A percentile compares a stretch with the other conserved stretches of the same genome.
Conservation (phyloP, 2,797 vertebrate genomes). For the Gymnocypris eckloni region DNA sequence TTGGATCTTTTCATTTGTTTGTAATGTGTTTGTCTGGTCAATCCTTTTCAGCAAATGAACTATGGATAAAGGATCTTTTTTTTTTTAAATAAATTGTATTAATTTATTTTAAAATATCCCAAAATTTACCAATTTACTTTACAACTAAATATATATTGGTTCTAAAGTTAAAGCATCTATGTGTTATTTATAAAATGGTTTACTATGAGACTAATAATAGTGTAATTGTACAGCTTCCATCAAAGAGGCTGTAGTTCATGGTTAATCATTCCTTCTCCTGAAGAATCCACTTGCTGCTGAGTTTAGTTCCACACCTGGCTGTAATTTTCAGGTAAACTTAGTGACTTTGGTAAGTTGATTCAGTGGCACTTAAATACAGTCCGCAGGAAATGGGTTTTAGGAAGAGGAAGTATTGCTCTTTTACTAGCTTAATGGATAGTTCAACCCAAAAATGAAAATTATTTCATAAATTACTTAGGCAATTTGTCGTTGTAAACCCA, state of each 20-base stretch:
- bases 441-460: not conserved
- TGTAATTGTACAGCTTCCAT: not conserved
- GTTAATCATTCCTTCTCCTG: not conserved
- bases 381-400: not conserved
- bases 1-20: not conserved
- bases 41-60: not conserved
- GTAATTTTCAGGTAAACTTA: not conserved
- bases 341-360: not conserved
- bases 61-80: not conserved
- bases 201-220: not conserved
- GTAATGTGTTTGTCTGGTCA: not conserved
- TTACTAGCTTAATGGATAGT: not conserved
- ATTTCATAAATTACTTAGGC: not conserved
- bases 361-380: not conserved
- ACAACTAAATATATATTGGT: not conserved
- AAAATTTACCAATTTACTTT: not conserved
- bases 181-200: no score
- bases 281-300: not conserved
- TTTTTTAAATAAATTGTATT: no score
- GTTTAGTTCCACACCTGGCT: constrained; percentile 12
- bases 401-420: not conserved
- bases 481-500: not conserved
- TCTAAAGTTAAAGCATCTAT: not conserved
- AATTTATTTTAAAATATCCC: no score
- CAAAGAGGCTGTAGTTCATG: not conserved